Conservation (phyloP, 2,888 invertebrate species). For the Morpho deidamia region DNA sequence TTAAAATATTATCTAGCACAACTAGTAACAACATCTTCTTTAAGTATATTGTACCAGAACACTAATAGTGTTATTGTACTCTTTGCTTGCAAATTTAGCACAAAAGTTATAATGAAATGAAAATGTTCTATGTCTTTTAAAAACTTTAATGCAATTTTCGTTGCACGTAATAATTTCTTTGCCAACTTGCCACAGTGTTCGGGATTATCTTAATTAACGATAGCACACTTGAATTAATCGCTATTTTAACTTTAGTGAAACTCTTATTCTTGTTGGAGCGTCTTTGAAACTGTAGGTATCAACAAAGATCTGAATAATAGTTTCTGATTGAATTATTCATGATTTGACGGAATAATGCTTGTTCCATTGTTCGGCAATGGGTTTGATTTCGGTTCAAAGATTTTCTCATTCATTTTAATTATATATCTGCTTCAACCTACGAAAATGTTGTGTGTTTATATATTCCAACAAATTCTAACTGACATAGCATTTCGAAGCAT, state of each 20-base stretch:
- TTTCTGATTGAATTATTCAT: conserved; percentile 13
- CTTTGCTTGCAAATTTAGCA: too few relatives aligned
- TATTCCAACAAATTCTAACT: too few relatives aligned
- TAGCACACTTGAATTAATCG: conserved; percentile 26
- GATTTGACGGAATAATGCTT: conserved; percentile 2
- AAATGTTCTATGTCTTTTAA: not conserved
- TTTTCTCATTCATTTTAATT: too few relatives aligned
- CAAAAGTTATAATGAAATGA: not conserved
- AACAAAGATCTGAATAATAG: conserved; percentile 12
- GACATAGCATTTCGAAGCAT: too few relatives aligned
- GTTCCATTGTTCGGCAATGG: not conserved
- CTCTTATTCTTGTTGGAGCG: conserved; percentile 7
- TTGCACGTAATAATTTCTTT: conserved; percentile 20
- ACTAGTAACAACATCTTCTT: too few relatives aligned
- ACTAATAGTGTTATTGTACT: too few relatives aligned
- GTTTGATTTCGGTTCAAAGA: too few relatives aligned
- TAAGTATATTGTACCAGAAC: too few relatives aligned
- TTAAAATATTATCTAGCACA: too few relatives aligned
- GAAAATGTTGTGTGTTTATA: too few relatives aligned
- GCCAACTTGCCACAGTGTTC: conserved; percentile 22
- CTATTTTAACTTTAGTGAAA: conserved; percentile 23
- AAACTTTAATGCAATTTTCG: conserved; percentile 3
- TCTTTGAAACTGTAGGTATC: conserved; percentile 10
- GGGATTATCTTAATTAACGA: conserved; percentile 31
- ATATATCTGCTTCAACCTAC: too few relatives aligned